Evolutionary conservation across 2,797 vertebrate species (phyloP), one percentile per base, ranked within the genome.

Genomic region (Gymnocypris eckloni): DNA sequence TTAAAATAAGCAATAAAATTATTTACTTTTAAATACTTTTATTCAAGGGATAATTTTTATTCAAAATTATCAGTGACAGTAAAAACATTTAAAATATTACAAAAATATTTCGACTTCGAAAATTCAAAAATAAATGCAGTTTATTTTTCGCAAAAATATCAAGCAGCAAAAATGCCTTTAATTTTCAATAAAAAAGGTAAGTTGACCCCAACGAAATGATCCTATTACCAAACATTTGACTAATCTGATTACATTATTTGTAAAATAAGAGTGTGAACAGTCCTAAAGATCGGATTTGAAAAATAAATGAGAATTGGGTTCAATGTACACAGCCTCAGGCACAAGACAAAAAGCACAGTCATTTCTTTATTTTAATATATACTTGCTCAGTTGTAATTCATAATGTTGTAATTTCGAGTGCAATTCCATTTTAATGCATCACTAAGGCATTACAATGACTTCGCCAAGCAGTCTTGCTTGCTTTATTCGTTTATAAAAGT

Each of bases 401-500:
- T 50, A 82, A 86, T 70, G 33, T 78, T 75, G 66, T 56, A 45
- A 56, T 54, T 52, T 41, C 0, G 11, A 87, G 54, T 16, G 33
- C 67, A 73, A 41, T 48, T 54, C 33, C 22, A 50, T 64, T 72
- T 25, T 72, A 79, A 54, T 50, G 71, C 54, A 22, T 67, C 18
- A 52, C 39, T 72, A 79, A 54, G 59, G 71, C 64, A 22, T 67
- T 20, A 52, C 39, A 50, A 52, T 12, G 9, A 39, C 12, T 66
- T 70, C 20, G 59, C 59, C 77, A 77, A 70, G 25, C 15, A 79
- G 79, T 81, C 82, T 82, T 77, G 84, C 78, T 82, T 76, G 28
- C 70, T 78, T 87, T 81, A 83, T 84, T 86, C 37, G 43, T 88
- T 88, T 83, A 73, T 86, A 59, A 87, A 87, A 85, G 28, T 84